Evolutionary conservation across 2,888 invertebrate genomes (phyloP).

Genomic region (Drosophila anomelani): DNA sequence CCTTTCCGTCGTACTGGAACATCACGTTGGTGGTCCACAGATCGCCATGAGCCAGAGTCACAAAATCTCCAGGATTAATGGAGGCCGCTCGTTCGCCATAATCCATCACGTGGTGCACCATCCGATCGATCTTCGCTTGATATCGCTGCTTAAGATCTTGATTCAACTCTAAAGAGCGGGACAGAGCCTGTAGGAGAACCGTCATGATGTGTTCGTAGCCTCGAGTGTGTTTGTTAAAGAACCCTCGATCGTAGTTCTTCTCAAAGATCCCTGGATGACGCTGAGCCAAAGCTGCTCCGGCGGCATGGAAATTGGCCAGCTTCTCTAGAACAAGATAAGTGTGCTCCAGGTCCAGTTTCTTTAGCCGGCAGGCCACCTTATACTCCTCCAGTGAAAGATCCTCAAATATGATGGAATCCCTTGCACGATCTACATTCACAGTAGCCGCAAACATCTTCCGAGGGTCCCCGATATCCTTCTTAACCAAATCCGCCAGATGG

Average conservation of each 20-base stretch:
- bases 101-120: conserved; percentile 73
- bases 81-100: conserved; percentile 63
- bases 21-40: conserved; percentile 79
- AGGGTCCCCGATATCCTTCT: conserved; percentile 51
- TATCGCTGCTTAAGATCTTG: conserved; percentile 57
- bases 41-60: conserved; percentile 77
- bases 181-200: conserved; percentile 61
- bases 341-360: conserved; percentile 83
- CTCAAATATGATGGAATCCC: conserved; percentile 75
- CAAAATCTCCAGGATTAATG: conserved; percentile 55
- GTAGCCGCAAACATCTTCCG: conserved; percentile 68
- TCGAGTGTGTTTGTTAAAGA: conserved; percentile 72
- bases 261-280: conserved; percentile 59
- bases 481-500: conserved; percentile 57
- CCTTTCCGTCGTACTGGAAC: conserved; percentile 65
- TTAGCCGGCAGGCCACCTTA: conserved; percentile 59
- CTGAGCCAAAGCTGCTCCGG: conserved; percentile 83
- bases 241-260: conserved; percentile 67
- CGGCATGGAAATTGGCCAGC: conserved; percentile 85
- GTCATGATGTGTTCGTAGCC: conserved; percentile 55
- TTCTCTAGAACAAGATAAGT: conserved; percentile 80
- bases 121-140: conserved; percentile 61
- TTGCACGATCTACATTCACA: conserved; percentile 69
- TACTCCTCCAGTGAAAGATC: conserved; percentile 70
- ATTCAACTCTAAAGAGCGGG: conserved; percentile 50